phyloP scores from a whole-genome alignment of 2,888 invertebrate species.

The Torymus aiolomorphi region DNA sequence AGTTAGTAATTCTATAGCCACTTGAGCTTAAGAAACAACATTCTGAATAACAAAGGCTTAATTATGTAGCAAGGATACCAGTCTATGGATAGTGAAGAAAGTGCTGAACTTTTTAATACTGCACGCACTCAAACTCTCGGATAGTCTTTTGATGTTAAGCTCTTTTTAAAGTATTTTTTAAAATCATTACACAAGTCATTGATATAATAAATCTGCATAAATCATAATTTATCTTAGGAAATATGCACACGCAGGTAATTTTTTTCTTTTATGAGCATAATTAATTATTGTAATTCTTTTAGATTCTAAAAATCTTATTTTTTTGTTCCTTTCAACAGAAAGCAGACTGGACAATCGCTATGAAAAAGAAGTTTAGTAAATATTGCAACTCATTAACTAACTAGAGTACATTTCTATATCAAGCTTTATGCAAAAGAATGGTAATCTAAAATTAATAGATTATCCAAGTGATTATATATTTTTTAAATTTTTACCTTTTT shows the following conservation, averaged over 20 bases:
- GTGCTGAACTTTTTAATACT: constrained; percentile 69
- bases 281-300: constrained; percentile 4
- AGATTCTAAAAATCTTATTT: constrained; percentile 9
- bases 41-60: constrained; percentile 63
- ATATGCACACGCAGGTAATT: constrained; percentile 42
- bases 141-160: constrained; percentile 53
- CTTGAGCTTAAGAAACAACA: constrained; percentile 60
- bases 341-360: constrained; percentile 53
- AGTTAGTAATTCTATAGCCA: constrained; percentile 65
- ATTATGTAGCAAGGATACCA: constrained; percentile 72
- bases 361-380: constrained; percentile 25
- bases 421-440: constrained; percentile 28
- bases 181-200: constrained; percentile 34
- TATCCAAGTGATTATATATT: constrained; percentile 32
- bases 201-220: constrained; percentile 28
- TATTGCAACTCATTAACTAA: constrained; percentile 34
- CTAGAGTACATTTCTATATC: constrained; percentile 38
- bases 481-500: constrained; percentile 45
- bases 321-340: constrained; percentile 25
- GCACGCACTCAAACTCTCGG: constrained; percentile 47
- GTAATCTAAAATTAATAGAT: constrained; percentile 33
- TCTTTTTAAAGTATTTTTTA: constrained; percentile 52
- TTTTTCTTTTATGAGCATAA: not conserved
- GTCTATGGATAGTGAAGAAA: constrained; percentile 72
- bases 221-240: constrained; percentile 42